phyloP scores from a whole-genome alignment of 2,888 invertebrate species.

The Papilio gigon region DNA sequence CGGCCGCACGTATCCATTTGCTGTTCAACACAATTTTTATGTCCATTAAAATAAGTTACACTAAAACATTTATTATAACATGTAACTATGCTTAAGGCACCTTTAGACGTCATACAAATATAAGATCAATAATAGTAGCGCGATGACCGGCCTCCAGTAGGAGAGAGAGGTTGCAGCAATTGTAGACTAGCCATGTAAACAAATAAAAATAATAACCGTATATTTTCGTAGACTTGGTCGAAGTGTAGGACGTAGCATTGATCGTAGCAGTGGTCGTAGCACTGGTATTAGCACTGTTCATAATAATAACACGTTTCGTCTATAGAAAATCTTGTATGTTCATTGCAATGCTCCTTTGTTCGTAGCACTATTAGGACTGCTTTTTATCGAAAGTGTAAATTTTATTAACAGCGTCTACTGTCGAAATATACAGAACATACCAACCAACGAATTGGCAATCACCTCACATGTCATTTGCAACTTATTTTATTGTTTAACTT shows the following conservation, averaged over 20 bases:
- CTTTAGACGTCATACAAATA: background rate
- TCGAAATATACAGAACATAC: background rate
- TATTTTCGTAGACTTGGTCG: background rate
- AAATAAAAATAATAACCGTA: too few relatives aligned
- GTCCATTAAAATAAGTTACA: constrained; percentile 6
- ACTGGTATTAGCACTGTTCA: background rate
- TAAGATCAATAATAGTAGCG: background rate
- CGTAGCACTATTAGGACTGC: background rate
- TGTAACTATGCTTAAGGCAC: background rate
- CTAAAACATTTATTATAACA: constrained; percentile 28
- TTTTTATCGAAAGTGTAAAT: background rate
- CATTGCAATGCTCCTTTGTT: too few relatives aligned
- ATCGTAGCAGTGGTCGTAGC: background rate
- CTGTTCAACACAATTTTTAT: constrained; percentile 40
- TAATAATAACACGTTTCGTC: too few relatives aligned
- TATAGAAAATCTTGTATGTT: too few relatives aligned
- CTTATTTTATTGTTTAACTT: background rate
- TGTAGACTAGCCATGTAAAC: too few relatives aligned
- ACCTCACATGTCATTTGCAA: too few relatives aligned
- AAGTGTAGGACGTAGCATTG: background rate
- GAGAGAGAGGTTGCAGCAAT: background rate
- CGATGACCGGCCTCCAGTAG: background rate
- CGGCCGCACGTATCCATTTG: constrained; percentile 37
- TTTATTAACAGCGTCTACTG: background rate
- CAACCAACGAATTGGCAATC: background rate